Evolutionary conservation across 1,140 invertebrate species (phyloP), one percentile per base, ranked within the genome.

Genomic region (Yoshiicerus persimilis): DNA sequence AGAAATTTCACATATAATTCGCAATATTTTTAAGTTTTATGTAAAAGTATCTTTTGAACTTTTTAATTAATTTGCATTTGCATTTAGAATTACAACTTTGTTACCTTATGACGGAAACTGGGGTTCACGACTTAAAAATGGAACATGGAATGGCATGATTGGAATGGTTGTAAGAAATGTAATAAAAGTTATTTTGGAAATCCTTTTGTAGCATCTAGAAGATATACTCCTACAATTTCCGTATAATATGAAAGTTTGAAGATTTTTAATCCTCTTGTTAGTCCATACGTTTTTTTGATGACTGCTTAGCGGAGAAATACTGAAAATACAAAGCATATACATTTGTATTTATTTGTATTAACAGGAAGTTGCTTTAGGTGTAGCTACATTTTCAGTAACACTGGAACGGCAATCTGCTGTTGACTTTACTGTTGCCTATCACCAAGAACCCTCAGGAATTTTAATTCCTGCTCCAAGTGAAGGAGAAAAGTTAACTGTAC

Each of bases 321-420:
- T 56, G 64, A n/a, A 34, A 64, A 87, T 11, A n/a, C 9, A 10
- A 16, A 80, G 36, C 16, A 2, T 25, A 6, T n/a, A 20, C 20
- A n/a, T 62, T 62, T 41, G 39, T n/a, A n/a, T n/a, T 41, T 41
- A 20, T 83, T 84, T 32, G 23, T n/a, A 30, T n/a, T n/a, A n/a
- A n/a, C 62, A 92, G 91, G 90, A 89, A 88, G 93, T 92, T 32
- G 93, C 93, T 90, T 84, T 93, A 23, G 93, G 93, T 3, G 91
- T 92, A 9, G 92, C 92, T 9, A 91, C 92, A 8, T 92, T 93
- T 86, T 93, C 93, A 6, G 93, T 93, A 39, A 93, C 92, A n/a
- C 90, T 92, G 70, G 89, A 91, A 34, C 88, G 93, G 25, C 91
- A 92, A 10, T 90, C 91, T 80, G 93, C 92, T 20, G 91, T 93